Evolutionary conservation across 2,888 invertebrate species (phyloP), one percentile per base, ranked within the genome.

Genomic region (Dorcus parallelipipedus): DNA sequence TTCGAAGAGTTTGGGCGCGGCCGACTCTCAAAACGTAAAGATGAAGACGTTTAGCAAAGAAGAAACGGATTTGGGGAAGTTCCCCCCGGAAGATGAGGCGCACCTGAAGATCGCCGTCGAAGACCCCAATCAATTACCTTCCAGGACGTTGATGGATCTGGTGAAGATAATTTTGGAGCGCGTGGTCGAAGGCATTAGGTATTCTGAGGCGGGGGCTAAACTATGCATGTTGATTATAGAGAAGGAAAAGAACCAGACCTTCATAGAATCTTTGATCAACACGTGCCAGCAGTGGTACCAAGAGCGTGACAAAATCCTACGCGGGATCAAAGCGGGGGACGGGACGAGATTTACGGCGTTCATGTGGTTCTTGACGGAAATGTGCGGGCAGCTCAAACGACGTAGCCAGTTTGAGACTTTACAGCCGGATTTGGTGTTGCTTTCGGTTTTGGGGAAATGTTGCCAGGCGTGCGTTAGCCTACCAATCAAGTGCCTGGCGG

Each of bases 321-420:
- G 85, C 57, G 75, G 83, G 1, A 69, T 77, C 23, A 77, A 76
- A 66, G 79, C 80, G 73, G 87, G 87, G 54, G 87, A 87, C 9
- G 84, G 87, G 52, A 86, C 86, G 41, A 84, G 85, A 60, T 87
- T 85, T 73, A 90, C 89, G 72, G 91, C 93, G 66, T 94, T 93
- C 81, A 92, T 94, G 83, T 90, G 90, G 77, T 93, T 93, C 82
- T 83, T 94, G 64, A 90, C 92, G 70, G 93, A 94, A 83, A 91
- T 94, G 88, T 93, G 92, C 79, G 90, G 91, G 75, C 91, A 92
- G 83, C 79, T 93, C 71, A 91, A 93, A 76, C 83, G 89, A 43
- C 81, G 80, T 67, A 82, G 80, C 53, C 80, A 83, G 68, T 78
- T 81, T 64, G 80, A 82, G 62, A 84, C 85, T 49, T 83, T 85